Evolutionary conservation across 2,113 vertebrate species (phyloP).

Genomic region (Neotoma lepida): DNA sequence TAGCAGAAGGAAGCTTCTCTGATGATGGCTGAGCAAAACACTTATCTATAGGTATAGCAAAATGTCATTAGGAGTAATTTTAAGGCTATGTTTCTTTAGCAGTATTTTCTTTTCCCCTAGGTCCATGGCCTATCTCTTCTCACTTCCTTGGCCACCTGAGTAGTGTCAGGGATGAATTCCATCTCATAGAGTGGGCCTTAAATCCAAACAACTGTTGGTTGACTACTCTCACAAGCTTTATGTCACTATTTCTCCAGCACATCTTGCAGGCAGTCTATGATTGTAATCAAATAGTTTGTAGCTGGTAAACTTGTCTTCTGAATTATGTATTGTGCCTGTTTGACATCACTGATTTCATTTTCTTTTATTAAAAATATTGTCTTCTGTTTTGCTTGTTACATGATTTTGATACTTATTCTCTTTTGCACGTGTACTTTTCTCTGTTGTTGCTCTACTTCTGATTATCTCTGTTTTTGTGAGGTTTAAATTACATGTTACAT

Average conservation of each 20-base stretch:
- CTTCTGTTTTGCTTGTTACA: background rate
- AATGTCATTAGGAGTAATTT: background rate
- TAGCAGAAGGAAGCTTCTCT: background rate
- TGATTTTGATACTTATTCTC: background rate
- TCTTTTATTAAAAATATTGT: background rate
- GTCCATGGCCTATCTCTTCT: background rate
- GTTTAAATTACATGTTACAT: constrained; percentile 18
- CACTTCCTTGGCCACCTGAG: background rate
- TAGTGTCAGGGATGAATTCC: background rate
- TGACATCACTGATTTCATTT: background rate
- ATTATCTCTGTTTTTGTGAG: background rate
- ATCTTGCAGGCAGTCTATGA: background rate
- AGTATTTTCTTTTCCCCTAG: background rate
- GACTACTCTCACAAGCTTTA: background rate
- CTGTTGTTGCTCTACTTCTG: background rate
- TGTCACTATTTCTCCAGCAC: background rate
- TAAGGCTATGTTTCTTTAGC: background rate
- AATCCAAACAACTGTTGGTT: background rate
- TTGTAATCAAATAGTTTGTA: background rate
- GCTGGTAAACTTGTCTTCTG: background rate
- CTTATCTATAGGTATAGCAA: background rate
- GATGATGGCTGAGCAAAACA: background rate
- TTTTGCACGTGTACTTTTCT: constrained; percentile 5
- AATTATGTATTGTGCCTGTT: background rate
- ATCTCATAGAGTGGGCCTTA: background rate